These are phyloP conservation scores for Hypocryptadius cinnamomeus DNA, from an alignment of 2,113 vertebrate species.

Conservation along the genomic window DNA sequence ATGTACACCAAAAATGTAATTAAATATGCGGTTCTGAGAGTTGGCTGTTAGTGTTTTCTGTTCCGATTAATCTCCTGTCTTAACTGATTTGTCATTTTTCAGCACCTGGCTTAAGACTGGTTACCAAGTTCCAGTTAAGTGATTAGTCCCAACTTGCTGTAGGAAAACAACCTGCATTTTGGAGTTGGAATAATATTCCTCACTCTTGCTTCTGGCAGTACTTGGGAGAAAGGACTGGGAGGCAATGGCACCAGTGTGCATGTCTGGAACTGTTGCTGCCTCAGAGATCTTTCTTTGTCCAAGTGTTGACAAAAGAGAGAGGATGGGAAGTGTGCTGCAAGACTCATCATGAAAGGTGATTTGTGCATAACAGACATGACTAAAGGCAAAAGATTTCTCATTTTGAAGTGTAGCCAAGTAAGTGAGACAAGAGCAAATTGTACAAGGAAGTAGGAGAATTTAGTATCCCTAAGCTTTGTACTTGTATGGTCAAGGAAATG, in stretches of 20 bases:
- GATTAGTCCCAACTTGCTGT: neutral
- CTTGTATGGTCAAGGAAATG: neutral
- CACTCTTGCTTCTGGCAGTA: neutral
- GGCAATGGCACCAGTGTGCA: neutral
- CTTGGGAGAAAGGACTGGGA: neutral
- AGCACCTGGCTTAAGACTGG: neutral
- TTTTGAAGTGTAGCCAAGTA: neutral
- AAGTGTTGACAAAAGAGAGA: neutral
- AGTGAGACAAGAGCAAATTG: neutral
- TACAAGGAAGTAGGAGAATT: neutral
- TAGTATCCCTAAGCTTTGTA: neutral
- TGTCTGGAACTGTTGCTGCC: neutral
- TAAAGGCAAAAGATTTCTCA: constrained; percentile 1
- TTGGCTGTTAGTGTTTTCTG: neutral
- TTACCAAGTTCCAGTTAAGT: neutral
- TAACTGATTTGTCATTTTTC: neutral
- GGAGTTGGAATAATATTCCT: neutral
- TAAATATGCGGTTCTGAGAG: neutral
- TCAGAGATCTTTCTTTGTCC: neutral
- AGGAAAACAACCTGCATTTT: neutral
- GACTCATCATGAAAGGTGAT: constrained; percentile 18
- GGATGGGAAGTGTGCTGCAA: neutral
- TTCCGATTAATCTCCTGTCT: neutral
- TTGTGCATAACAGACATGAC: neutral
- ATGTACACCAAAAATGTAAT: neutral